Evolutionary conservation across 2,797 vertebrate genomes (phyloP), one percentile per base, ranked within the genome.

Genomic region (Nannoperca obscura): DNA sequence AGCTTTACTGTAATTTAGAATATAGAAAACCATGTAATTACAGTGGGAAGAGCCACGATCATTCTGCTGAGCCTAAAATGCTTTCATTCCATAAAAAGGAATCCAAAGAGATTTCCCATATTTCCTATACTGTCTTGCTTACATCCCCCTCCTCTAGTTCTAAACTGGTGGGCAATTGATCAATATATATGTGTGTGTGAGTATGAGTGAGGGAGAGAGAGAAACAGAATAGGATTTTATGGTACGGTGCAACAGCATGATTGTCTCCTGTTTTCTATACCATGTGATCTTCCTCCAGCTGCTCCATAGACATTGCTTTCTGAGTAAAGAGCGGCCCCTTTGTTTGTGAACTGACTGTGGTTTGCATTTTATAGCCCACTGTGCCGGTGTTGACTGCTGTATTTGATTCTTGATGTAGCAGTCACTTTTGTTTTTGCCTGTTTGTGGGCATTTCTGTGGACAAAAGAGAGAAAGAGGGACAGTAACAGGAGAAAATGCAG

Each of bases 11-110:
- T n/a, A n/a, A 90, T 92, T 90, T 94, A 91, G 91, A 88, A 76
- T 83, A 80, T 75, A 89, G 83, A 88, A 87, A 90, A 85, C 87
- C 88, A 82, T 89, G 85, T 91, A 93, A 94, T 93, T 92, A 90
- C 74, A 92, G 91, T 82, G 85, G 78, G 77, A 84, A 71, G 32
- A 71, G 81, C 86, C 86, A 85, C 86, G 84, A 47, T 87, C 82
- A 53, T 85, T 75, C 82, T 85, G 81, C 87, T 86, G 78, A 65
- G 86, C 78, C 81, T 83, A 82, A 74, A 72, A 74, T 27, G 2
- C 73, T 74, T 92, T 84, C 73, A 69, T 81, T 85, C 74, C 77
- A 69, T 70, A 22, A 86, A 85, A 83, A 74, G 32, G 44, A 76
- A 76, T 59, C 77, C 62, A 60, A 78, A 77, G 54, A 81, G 71